Evolutionary conservation across 1,140 invertebrate species (phyloP).

Genomic region (Dryas iulia): DNA sequence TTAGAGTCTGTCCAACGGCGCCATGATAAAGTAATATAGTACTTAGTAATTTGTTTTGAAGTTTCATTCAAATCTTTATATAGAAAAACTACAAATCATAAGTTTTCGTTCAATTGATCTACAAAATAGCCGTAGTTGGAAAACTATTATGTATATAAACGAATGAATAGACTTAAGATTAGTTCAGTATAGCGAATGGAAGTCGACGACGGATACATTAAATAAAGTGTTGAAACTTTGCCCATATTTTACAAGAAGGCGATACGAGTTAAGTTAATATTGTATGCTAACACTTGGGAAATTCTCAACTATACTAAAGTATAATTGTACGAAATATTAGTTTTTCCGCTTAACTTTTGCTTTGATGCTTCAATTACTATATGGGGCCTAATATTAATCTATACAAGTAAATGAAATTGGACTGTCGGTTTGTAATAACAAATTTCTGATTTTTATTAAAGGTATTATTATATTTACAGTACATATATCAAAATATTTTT

Average conservation of each 20-base stretch:
- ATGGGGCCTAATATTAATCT: not conserved
- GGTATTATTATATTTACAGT: too few species aligned
- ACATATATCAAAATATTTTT: too few species aligned
- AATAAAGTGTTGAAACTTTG: slow-evolving; percentile 20
- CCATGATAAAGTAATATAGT: too few species aligned
- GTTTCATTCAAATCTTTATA: too few species aligned
- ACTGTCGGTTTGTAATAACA: too few species aligned
- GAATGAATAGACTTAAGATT: slow-evolving; percentile 12
- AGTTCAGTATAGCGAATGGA: slow-evolving; percentile 8
- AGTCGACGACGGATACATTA: slow-evolving; percentile 11
- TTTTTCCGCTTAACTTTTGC: not conserved
- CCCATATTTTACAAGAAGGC: slow-evolving; percentile 16
- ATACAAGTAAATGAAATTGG: too few species aligned
- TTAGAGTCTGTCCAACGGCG: too few species aligned
- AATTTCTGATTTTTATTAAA: too few species aligned
- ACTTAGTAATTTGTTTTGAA: slow-evolving; percentile 10
- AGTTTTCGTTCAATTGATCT: not conserved
- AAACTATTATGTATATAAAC: slow-evolving; percentile 18
- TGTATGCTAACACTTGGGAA: slow-evolving; percentile 4
- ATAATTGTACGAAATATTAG: not conserved
- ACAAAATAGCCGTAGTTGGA: not conserved
- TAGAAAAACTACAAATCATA: not conserved
- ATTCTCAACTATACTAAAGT: not conserved
- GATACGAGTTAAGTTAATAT: slow-evolving; percentile 11
- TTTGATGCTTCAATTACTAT: not conserved